phyloP scores from a whole-genome alignment of 2,888 invertebrate species.

The Mylabris sibirica region DNA sequence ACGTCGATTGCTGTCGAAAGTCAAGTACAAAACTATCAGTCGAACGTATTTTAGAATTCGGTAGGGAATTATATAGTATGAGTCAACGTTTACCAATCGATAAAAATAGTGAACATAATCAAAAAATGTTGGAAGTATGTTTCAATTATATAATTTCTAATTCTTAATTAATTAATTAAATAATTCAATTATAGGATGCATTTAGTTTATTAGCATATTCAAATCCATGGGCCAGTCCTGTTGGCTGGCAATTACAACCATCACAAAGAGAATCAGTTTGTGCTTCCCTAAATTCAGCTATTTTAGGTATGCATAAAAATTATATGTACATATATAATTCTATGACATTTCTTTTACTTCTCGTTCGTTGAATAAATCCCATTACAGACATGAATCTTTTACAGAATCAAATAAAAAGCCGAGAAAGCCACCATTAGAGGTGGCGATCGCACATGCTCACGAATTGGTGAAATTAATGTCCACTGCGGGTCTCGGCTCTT shows the following conservation, averaged over 20 bases:
- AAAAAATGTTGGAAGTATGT: slow-evolving; percentile 88
- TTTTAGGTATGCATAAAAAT: slow-evolving; percentile 75
- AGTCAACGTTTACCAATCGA: slow-evolving; percentile 84
- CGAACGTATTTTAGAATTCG: slow-evolving; percentile 93
- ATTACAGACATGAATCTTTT: slow-evolving; percentile 35
- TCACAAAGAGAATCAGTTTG: slow-evolving; percentile 93
- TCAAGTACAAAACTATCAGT: slow-evolving; percentile 77
- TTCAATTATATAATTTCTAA: slow-evolving; percentile 8
- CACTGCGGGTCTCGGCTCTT: slow-evolving; percentile 86
- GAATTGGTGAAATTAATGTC: slow-evolving; percentile 91
- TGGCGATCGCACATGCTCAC: slow-evolving; percentile 89
- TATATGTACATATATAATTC: not conserved
- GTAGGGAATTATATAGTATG: slow-evolving; percentile 91
- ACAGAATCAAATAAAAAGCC: slow-evolving; percentile 92
- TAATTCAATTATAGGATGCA: slow-evolving; percentile 76
- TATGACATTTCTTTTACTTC: not conserved
- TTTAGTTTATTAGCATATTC: slow-evolving; percentile 97
- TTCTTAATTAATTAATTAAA: slow-evolving; percentile 2
- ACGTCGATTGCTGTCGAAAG: slow-evolving; percentile 57
- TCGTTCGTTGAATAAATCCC: not conserved
- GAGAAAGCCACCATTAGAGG: slow-evolving; percentile 90
- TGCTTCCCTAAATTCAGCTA: slow-evolving; percentile 96
- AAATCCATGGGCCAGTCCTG: slow-evolving; percentile 97
- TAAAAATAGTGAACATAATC: slow-evolving; percentile 81
- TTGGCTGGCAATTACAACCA: slow-evolving; percentile 96